Evolutionary conservation across 2,888 invertebrate species (phyloP).

Genomic region (Aproaerema taeniolella): DNA sequence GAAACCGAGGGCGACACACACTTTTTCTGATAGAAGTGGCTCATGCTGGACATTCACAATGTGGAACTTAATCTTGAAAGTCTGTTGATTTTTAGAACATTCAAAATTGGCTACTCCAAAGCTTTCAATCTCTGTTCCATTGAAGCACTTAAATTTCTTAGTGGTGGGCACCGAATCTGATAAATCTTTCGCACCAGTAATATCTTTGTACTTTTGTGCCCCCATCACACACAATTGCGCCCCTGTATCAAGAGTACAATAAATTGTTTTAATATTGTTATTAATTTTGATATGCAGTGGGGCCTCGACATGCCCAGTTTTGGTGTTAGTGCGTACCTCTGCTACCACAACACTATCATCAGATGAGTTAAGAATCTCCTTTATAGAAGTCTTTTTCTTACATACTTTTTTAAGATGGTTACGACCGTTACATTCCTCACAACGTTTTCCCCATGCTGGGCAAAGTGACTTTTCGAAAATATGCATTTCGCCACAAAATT

Average conservation of each 20-base stretch:
- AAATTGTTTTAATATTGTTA: background rate
- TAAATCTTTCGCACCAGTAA: background rate
- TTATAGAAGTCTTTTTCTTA: conserved; percentile 9
- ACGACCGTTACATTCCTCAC: background rate
- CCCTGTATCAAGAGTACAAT: background rate
- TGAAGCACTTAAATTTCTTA: background rate
- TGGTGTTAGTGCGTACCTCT: background rate
- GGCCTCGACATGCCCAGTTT: background rate
- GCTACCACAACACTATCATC: conserved; percentile 4
- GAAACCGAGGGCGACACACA: conserved; percentile 6
- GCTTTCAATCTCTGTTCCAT: conserved; percentile 2
- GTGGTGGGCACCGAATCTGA: background rate
- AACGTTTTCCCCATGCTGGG: too few relatives aligned
- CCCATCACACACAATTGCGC: background rate
- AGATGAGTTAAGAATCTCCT: background rate
- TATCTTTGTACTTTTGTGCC: background rate
- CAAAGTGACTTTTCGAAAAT: background rate
- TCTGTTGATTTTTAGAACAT: background rate
- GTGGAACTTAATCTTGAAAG: conserved; percentile 8
- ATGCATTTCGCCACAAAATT: conserved; percentile 2
- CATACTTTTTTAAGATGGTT: conserved; percentile 5
- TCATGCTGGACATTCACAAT: conserved; percentile 8
- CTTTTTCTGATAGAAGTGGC: conserved; percentile 11
- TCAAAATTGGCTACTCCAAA: conserved; percentile 3
- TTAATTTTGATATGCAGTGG: background rate